Conservation (phyloP, 2,113 vertebrate species). For the Eolophus roseicapilla region DNA sequence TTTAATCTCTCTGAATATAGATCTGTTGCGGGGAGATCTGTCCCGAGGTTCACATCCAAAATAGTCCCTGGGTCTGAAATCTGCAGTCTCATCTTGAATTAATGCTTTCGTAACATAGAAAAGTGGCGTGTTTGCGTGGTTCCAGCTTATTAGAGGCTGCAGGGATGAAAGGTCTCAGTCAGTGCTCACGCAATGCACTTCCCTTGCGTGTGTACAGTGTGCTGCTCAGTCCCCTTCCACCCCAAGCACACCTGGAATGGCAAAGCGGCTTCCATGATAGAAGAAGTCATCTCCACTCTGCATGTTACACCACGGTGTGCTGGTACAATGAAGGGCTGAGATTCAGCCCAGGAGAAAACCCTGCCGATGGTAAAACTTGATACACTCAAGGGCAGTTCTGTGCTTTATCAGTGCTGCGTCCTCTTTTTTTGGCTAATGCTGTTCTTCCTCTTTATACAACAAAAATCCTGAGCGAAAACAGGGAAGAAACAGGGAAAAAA, state of each 20-base stretch:
- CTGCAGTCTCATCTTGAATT: neutral
- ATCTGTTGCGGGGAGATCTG: neutral
- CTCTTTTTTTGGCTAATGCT: neutral
- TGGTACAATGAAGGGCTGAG: neutral
- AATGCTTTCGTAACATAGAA: neutral
- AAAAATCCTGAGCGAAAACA: neutral
- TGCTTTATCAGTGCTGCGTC: neutral
- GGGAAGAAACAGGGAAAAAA: neutral
- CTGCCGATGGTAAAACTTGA: neutral
- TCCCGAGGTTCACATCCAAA: constrained; percentile 21
- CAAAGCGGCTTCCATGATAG: neutral
- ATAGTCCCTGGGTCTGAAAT: constrained; percentile 9
- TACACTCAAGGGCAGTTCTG: neutral
- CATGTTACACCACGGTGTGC: fast-evolving
- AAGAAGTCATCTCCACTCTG: neutral
- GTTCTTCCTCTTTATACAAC: neutral
- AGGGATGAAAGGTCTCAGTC: neutral
- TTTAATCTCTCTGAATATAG: neutral
- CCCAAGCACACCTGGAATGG: neutral
- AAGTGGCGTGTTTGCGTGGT: neutral
- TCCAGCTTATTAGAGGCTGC: neutral
- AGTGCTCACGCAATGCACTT: neutral
- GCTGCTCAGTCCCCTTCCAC: neutral
- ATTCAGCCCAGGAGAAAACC: neutral
- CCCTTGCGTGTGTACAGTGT: neutral